These are phyloP conservation scores for Dasypogon diadema DNA, from an alignment of 2,888 invertebrate species.

Conservation along the genomic window DNA sequence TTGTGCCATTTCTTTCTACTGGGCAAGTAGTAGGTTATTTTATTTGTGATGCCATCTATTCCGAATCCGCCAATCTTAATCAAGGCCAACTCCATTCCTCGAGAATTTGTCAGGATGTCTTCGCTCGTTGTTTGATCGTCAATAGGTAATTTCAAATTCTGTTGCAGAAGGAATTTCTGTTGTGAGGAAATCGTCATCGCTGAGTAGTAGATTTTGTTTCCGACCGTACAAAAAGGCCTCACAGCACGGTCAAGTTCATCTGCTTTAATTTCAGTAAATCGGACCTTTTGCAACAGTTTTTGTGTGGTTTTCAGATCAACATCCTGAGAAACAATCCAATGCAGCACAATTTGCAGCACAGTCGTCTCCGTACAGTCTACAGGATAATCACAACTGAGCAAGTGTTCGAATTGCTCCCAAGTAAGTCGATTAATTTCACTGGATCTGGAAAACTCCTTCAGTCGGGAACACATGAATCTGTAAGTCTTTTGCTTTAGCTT, in stretches of 20 bases:
- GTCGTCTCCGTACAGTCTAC: conserved; percentile 77
- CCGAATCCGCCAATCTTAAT: conserved; percentile 80
- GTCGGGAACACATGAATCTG: conserved; percentile 75
- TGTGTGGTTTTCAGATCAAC: conserved; percentile 57
- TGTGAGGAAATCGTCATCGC: conserved; percentile 54
- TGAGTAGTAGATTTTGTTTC: not conserved
- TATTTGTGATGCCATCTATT: conserved; percentile 76
- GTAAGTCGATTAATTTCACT: conserved; percentile 74
- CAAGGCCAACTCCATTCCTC: conserved; percentile 78
- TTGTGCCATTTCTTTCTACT: conserved; percentile 74
- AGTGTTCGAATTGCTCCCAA: conserved; percentile 73
- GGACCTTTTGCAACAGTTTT: conserved; percentile 61
- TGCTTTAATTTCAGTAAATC: conserved; percentile 61
- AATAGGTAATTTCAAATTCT: not conserved
- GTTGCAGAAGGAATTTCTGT: conserved; percentile 53
- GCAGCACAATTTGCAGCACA: conserved; percentile 72
- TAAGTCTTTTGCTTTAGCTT: conserved; percentile 74
- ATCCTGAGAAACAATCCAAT: conserved; percentile 70
- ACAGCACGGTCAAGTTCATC: conserved; percentile 51
- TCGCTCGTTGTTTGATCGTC: not conserved
- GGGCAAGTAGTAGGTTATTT: conserved; percentile 75
- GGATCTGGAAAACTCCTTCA: conserved; percentile 73
- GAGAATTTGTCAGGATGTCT: conserved; percentile 71
- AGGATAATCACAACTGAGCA: conserved; percentile 76
- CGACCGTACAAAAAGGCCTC: not conserved